Percentiles rank a stretch among this genome's conserved stretches.
These are phyloP conservation scores for Corythornis leucogaster DNA, from an alignment of 2,797 vertebrate genomes.

Conservation along the genomic window DNA sequence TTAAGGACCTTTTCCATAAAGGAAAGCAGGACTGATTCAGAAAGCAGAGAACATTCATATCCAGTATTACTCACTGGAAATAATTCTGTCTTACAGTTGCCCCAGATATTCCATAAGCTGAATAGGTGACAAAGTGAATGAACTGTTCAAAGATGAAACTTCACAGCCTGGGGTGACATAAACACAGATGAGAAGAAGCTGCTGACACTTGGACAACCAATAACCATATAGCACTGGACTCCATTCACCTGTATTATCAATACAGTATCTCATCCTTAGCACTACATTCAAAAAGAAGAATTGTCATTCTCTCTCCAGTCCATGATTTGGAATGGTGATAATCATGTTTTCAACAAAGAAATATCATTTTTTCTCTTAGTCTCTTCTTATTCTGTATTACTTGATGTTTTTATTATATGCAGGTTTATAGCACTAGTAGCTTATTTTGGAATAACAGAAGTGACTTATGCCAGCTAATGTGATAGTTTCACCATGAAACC, in stretches of 20 bases:
- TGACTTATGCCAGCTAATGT: neutral
- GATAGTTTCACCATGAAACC: neutral
- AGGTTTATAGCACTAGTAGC: neutral
- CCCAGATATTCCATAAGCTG: neutral
- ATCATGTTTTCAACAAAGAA: neutral
- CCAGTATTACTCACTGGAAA: neutral
- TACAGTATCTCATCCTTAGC: neutral
- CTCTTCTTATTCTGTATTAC: neutral
- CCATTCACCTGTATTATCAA: neutral
- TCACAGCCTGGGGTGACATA: neutral
- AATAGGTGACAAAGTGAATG: neutral
- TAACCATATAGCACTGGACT: neutral
- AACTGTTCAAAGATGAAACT: neutral
- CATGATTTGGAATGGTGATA: neutral
- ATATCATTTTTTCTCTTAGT: neutral
- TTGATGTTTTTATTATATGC: neutral
- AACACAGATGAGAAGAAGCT: neutral
- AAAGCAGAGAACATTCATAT: conserved; percentile 5
- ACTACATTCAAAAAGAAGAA: neutral
- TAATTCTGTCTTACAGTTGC: neutral
- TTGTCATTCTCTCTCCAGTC: neutral
- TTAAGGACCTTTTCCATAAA: neutral
- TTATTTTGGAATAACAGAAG: neutral
- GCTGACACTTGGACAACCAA: neutral
- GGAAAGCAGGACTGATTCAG: neutral